phyloP scores from a whole-genome alignment of 2,113 vertebrate genomes.

The Sprattus sprattus region DNA sequence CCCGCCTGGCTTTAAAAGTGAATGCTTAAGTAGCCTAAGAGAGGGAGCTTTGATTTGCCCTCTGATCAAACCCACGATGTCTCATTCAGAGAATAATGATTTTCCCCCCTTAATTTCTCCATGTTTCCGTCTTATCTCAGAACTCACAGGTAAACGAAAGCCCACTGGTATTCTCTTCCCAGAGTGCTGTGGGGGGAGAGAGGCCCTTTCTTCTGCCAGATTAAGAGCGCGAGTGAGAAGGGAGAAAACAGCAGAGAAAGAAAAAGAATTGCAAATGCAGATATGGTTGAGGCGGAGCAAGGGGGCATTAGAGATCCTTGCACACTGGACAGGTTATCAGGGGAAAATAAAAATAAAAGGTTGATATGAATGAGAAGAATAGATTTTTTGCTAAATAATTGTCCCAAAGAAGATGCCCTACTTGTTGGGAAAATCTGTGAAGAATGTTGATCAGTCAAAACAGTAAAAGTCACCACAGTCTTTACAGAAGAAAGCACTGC shows the following conservation, averaged over 20 bases:
- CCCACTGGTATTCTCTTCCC: constrained; percentile 75
- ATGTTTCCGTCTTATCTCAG: constrained; percentile 71
- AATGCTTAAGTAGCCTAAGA: constrained; percentile 99
- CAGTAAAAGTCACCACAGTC: too few relatives aligned
- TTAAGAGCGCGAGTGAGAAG: constrained; percentile 53
- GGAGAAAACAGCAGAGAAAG: constrained; percentile 4
- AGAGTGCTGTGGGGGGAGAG: constrained; percentile 57
- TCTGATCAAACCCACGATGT: constrained; percentile 96
- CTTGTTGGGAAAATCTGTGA: not conserved
- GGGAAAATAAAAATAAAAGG: not conserved
- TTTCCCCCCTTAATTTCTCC: constrained; percentile 66
- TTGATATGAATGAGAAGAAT: not conserved
- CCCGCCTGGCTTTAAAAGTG: constrained; percentile 97
- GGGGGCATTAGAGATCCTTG: constrained; percentile 48
- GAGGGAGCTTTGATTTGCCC: constrained; percentile 95
- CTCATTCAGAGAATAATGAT: constrained; percentile 98
- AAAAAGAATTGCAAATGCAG: constrained; percentile 75
- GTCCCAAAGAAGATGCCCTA: not conserved
- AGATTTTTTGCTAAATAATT: not conserved
- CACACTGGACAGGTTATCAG: constrained; percentile 48
- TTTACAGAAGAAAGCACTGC: too few relatives aligned
- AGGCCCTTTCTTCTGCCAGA: constrained; percentile 72
- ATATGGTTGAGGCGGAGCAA: constrained; percentile 43
- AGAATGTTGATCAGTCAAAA: not conserved
- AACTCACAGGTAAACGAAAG: constrained; percentile 76